These are phyloP conservation scores for Phymatocera aterrima DNA, from an alignment of 2,888 invertebrate genomes.

Conservation along the genomic window DNA sequence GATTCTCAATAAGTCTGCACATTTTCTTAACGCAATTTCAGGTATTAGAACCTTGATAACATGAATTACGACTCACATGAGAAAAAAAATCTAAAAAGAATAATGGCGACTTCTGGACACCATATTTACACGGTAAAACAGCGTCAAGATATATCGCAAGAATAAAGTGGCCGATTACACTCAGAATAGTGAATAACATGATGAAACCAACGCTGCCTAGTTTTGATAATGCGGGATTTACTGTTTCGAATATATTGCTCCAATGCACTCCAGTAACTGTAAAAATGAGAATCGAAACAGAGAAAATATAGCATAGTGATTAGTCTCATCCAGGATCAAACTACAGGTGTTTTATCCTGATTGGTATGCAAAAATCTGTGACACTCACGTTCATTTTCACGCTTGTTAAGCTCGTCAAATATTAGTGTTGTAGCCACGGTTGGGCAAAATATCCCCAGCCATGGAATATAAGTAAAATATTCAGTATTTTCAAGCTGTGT, in stretches of 20 bases:
- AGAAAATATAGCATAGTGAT: not conserved
- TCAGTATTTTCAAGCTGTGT: not conserved
- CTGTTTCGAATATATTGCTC: slow-evolving; percentile 73
- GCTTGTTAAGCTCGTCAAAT: slow-evolving; percentile 67
- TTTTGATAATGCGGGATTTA: slow-evolving; percentile 56
- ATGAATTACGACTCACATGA: not conserved
- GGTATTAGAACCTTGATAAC: not conserved
- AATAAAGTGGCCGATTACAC: slow-evolving; percentile 83
- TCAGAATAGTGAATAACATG: slow-evolving; percentile 84
- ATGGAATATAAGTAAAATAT: slow-evolving; percentile 49
- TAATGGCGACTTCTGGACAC: slow-evolving; percentile 89
- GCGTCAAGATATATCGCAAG: slow-evolving; percentile 91
- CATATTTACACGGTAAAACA: slow-evolving; percentile 90
- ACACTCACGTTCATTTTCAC: slow-evolving; percentile 66
- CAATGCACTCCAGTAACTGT: slow-evolving; percentile 75
- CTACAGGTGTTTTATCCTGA: not conserved
- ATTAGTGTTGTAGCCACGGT: slow-evolving; percentile 64
- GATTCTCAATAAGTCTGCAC: no score
- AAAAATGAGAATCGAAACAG: slow-evolving; percentile 50
- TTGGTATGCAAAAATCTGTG: not conserved
- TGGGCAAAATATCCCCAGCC: slow-evolving; percentile 67
- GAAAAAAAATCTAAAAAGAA: slow-evolving; percentile 75
- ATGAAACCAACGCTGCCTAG: slow-evolving; percentile 79
- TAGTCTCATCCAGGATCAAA: no score
- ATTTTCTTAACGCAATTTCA: no score